These are phyloP conservation scores for Bombus ignitus DNA, from an alignment of 1,140 invertebrate species.

Conservation along the genomic window DNA sequence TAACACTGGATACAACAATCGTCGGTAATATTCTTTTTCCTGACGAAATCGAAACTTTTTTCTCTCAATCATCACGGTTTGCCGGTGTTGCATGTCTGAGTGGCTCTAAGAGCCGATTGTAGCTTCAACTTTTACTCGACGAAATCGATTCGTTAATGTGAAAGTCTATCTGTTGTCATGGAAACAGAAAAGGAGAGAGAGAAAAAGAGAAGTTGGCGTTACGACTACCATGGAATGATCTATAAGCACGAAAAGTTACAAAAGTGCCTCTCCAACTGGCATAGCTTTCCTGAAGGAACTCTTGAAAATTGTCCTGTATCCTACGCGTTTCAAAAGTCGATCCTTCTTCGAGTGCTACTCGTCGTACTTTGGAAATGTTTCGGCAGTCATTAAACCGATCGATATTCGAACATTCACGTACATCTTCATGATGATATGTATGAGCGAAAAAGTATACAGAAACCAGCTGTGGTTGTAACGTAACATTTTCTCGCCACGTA, in stretches of 20 bases:
- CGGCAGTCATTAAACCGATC: conserved; percentile 28
- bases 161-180: neutral
- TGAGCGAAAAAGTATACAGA: too few species aligned
- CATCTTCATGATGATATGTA: neutral
- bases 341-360: conserved; percentile 23
- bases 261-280: conserved; percentile 13
- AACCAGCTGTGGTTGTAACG: too few species aligned
- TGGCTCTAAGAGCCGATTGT: neutral
- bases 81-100: neutral
- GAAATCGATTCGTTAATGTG: conserved; percentile 15
- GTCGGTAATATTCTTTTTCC: neutral
- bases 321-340: conserved; percentile 12
- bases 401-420: conserved; percentile 11
- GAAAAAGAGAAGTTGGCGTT: neutral
- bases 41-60: neutral
- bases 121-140: neutral
- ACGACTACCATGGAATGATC: conserved; percentile 9
- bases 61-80: neutral
- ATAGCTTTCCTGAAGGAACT: conserved; percentile 11
- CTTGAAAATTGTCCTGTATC: conserved; percentile 36
- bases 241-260: conserved; percentile 38
- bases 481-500: neutral
- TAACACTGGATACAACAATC: neutral
- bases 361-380: conserved; percentile 18
- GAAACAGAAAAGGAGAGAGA: too few species aligned